phyloP scores from a whole-genome alignment of 1,140 invertebrate genomes.

The Bemisia tabaci region DNA sequence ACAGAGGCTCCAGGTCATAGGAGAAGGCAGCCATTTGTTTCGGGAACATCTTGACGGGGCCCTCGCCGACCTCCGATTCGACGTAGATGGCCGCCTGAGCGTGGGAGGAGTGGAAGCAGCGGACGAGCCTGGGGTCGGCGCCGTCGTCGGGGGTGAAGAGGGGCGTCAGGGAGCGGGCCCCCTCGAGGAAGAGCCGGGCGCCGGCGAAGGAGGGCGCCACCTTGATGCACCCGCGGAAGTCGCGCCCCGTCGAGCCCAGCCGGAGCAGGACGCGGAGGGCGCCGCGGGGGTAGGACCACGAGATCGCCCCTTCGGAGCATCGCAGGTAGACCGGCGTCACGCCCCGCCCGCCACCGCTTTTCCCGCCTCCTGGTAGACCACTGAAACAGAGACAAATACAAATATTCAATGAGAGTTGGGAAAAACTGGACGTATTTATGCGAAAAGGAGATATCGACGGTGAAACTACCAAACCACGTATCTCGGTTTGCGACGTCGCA shows the following conservation, averaged over 20 bases:
- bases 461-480: no score
- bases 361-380: constrained; percentile 31
- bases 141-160: constrained; percentile 48
- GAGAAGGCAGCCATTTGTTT: constrained; percentile 42
- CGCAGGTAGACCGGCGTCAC: constrained; percentile 63
- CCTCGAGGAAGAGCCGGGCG: constrained; percentile 55
- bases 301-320: constrained; percentile 51
- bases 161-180: constrained; percentile 41
- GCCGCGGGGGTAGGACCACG: constrained; percentile 59
- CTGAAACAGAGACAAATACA: constrained; percentile 32
- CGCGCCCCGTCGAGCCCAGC: constrained; percentile 38
- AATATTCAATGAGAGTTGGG: no score
- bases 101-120: constrained; percentile 50
- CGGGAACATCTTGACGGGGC: constrained; percentile 29
- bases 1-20: constrained; percentile 49
- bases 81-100: constrained; percentile 57
- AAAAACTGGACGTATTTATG: no score
- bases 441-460: no score
- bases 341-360: constrained; percentile 36
- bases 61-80: constrained; percentile 37
- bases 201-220: constrained; percentile 35
- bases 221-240: constrained; percentile 55
- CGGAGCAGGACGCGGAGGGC: constrained; percentile 52
- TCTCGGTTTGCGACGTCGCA: no score
- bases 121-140: constrained; percentile 8